Conservation (phyloP, 2,797 vertebrate species). For the Geotria australis region DNA sequence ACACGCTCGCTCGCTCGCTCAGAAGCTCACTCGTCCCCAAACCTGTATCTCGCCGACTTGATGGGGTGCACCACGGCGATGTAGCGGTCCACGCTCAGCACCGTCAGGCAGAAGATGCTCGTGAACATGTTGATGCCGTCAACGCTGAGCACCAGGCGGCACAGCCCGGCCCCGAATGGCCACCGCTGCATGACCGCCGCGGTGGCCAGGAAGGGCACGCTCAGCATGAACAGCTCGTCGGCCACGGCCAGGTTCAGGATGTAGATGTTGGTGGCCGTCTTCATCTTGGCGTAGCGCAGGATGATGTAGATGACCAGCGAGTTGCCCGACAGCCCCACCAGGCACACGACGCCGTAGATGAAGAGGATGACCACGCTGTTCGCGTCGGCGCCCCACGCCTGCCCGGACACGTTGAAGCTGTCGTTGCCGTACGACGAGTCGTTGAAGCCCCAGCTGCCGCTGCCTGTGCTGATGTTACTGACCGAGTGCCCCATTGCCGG, state of each 20-base stretch:
- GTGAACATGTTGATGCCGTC: conserved; percentile 11
- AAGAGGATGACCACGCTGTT: conserved; percentile 7
- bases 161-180: conserved; percentile 8
- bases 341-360: conserved; percentile 7
- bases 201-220: conserved; percentile 7
- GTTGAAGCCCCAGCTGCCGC: too few species aligned
- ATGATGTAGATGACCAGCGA: conserved; percentile 9
- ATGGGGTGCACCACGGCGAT: conserved; percentile 8
- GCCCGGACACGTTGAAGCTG: conserved; percentile 2
- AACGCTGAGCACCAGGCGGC: conserved; percentile 9
- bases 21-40: too few species aligned
- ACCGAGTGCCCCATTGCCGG: too few species aligned
- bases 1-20: too few species aligned
- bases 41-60: conserved; percentile 8
- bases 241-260: conserved; percentile 7
- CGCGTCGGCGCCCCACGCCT: conserved; percentile 8
- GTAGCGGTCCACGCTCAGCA: conserved; percentile 9
- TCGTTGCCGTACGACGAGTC: too few species aligned
- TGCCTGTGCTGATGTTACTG: too few species aligned
- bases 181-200: conserved; percentile 7
- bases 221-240: conserved; percentile 8
- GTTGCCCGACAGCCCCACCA: conserved; percentile 8
- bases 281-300: conserved; percentile 9
- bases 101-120: conserved; percentile 8
- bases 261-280: conserved; percentile 10